Evolutionary conservation across 2,797 vertebrate species (phyloP).

Genomic region (Sebastes kiyomatsui): DNA sequence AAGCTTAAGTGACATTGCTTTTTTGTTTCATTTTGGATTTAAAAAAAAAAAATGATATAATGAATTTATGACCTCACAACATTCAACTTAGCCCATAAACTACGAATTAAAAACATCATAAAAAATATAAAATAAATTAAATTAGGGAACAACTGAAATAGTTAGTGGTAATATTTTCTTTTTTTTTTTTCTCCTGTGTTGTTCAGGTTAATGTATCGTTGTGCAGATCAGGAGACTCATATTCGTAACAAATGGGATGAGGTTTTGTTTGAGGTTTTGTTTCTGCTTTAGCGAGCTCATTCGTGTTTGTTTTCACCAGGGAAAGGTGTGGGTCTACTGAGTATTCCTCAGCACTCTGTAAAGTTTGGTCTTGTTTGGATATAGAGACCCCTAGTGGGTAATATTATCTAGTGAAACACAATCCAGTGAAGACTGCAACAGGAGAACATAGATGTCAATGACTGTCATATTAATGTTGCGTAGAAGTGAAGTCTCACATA

Average conservation of each 20-base stretch:
- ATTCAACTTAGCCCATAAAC: not conserved
- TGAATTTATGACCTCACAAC: not conserved
- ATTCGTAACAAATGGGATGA: slow-evolving; percentile 53
- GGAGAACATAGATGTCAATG: slow-evolving; percentile 31
- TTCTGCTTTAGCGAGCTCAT: slow-evolving; percentile 63
- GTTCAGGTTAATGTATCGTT: slow-evolving; percentile 37
- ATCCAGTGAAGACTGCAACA: slow-evolving; percentile 33
- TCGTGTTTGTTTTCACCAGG: slow-evolving; percentile 64
- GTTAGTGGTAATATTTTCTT: not conserved
- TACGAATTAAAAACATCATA: not conserved
- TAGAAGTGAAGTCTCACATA: not conserved
- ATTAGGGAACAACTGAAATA: not conserved
- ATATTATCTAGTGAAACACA: slow-evolving; percentile 55
- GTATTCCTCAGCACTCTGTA: slow-evolving; percentile 47
- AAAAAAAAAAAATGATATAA: not conserved
- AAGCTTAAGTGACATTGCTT: not conserved
- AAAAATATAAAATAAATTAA: not conserved
- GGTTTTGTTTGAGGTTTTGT: slow-evolving; percentile 63
- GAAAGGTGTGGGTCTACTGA: slow-evolving; percentile 60
- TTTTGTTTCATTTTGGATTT: not conserved
- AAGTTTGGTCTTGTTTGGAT: slow-evolving; percentile 63
- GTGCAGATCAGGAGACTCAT: slow-evolving; percentile 46
- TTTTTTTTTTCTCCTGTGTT: not conserved
- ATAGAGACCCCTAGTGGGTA: slow-evolving; percentile 85
- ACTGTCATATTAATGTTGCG: slow-evolving; percentile 10